A percentile compares a stretch with the other conserved stretches of the same genome.
phyloP scores from a whole-genome alignment of 2,797 vertebrate species.

The Diceros bicornis region DNA sequence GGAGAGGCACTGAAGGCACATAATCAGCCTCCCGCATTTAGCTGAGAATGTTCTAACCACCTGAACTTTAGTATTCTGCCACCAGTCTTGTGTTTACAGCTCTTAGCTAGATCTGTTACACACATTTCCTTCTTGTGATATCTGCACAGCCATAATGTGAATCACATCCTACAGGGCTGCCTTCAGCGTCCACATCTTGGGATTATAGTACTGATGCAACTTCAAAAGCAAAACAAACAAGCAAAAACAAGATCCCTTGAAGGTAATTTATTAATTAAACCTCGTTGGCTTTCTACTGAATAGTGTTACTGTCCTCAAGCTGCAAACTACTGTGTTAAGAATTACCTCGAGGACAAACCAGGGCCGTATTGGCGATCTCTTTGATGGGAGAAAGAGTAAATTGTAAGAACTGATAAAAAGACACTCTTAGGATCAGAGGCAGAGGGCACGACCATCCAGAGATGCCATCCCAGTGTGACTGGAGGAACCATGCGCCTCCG shows the following conservation, averaged over 20 bases:
- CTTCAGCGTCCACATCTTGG: background rate
- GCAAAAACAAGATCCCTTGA: background rate
- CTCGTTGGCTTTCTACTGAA: background rate
- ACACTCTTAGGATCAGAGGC: background rate
- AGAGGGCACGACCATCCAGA: background rate
- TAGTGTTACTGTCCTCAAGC: background rate
- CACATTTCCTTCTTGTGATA: fast-evolving
- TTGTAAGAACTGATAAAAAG: constrained; percentile 28
- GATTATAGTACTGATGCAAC: background rate
- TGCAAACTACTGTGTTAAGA: background rate
- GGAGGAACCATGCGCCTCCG: fast-evolving
- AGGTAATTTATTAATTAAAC: background rate
- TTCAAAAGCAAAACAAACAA: background rate
- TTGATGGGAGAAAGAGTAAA: constrained; percentile 27
- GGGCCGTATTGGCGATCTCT: background rate
- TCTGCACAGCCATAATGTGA: background rate
- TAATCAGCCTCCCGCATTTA: background rate
- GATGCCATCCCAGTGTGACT: background rate
- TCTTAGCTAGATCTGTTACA: fast-evolving
- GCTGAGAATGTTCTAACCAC: background rate
- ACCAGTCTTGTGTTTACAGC: background rate
- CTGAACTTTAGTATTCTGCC: background rate
- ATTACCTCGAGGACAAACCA: background rate
- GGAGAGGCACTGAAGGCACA: background rate
- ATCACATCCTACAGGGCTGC: fast-evolving